phyloP scores from a whole-genome alignment of 2,113 vertebrate species.

The Notothenia coriiceps region DNA sequence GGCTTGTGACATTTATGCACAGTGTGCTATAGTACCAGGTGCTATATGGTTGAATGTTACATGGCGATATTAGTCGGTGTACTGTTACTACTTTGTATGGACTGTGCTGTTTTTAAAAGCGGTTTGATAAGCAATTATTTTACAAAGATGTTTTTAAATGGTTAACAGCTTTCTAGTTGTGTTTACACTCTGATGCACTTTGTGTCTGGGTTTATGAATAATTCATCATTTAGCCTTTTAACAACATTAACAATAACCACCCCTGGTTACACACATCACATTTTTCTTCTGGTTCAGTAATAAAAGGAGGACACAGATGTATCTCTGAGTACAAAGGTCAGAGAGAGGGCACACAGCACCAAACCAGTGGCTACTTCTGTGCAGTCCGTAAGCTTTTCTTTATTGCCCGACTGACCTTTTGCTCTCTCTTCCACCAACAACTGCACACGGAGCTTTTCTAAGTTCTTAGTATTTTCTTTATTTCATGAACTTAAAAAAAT shows the following conservation, averaged over 20 bases:
- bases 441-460: neutral
- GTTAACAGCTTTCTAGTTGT: conserved; percentile 1
- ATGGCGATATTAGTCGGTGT: conserved; percentile 8
- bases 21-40: conserved; percentile 11
- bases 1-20: conserved; percentile 75
- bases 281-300: conserved; percentile 18
- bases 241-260: neutral
- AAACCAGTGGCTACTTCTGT: conserved; percentile 5
- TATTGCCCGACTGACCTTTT: conserved; percentile 21
- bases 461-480: neutral
- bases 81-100: conserved; percentile 8
- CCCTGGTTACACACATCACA: neutral
- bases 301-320: conserved; percentile 11
- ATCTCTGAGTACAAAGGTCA: conserved; percentile 27
- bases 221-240: conserved; percentile 34
- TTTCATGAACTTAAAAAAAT: neutral
- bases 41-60: conserved; percentile 32
- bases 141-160: conserved; percentile 3
- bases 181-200: neutral
- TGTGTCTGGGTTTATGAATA: conserved; percentile 16
- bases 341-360: conserved; percentile 4
- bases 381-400: conserved; percentile 13
- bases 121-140: neutral
- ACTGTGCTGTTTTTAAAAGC: conserved; percentile 29
- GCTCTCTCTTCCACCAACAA: conserved; percentile 11